Conservation (phyloP, 2,113 vertebrate species). For the Emydocephalus ijimae region DNA sequence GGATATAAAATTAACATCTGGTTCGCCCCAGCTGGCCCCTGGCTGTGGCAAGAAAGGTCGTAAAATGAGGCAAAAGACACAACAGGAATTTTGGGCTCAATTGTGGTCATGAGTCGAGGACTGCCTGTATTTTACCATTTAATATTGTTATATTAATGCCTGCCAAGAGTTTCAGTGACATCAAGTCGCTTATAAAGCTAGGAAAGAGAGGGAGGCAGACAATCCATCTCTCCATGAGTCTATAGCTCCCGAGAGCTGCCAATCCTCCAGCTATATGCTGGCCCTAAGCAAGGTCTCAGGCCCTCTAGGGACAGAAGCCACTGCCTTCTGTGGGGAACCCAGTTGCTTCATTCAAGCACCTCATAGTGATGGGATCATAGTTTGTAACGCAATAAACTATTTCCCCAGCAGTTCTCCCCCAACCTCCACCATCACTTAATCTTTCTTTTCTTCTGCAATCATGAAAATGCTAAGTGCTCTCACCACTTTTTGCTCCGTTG, state of each 20-base stretch:
- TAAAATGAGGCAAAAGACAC: neutral
- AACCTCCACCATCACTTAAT: neutral
- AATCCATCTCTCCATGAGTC: neutral
- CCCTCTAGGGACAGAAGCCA: neutral
- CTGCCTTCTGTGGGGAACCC: neutral
- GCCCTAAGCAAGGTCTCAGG: neutral
- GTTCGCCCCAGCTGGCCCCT: no score
- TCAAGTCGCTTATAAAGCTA: neutral
- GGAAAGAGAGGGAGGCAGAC: neutral
- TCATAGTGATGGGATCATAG: neutral
- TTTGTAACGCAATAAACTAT: neutral
- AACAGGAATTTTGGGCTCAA: neutral
- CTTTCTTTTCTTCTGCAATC: neutral
- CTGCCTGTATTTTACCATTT: neutral
- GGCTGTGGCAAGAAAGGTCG: neutral
- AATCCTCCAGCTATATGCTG: neutral
- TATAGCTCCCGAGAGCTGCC: neutral
- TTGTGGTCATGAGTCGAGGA: neutral
- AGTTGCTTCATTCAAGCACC: neutral
- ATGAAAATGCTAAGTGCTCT: neutral
- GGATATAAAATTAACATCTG: no score
- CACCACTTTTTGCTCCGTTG: neutral
- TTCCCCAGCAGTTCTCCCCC: neutral
- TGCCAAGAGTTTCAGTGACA: neutral
- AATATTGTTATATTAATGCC: neutral